A percentile compares a stretch with the other conserved stretches of the same genome.
Conservation (phyloP, 2,113 vertebrate species). For the Condylura cristata region DNA sequence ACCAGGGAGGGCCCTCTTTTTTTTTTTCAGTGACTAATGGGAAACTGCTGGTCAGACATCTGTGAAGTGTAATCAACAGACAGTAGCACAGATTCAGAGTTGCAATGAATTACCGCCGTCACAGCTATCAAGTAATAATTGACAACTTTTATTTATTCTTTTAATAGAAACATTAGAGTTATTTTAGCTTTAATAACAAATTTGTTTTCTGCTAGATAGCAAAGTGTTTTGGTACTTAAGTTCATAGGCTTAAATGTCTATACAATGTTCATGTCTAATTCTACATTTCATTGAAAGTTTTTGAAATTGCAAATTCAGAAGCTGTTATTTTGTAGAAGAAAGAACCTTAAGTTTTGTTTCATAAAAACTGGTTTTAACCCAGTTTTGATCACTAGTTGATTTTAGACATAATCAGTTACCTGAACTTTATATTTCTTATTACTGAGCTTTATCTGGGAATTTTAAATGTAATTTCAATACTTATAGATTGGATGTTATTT, state of each 20-base stretch:
- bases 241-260: neutral
- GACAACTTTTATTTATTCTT: neutral
- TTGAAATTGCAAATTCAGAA: neutral
- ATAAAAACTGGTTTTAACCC: neutral
- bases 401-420: neutral
- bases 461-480: neutral
- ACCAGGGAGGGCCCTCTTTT: no score
- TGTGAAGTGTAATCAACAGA: neutral
- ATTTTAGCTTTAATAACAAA: neutral
- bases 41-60: neutral
- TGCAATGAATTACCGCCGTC: neutral
- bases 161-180: neutral
- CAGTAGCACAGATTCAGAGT: neutral
- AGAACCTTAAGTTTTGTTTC: neutral
- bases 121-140: neutral
- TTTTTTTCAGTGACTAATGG: neutral
- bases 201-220: neutral
- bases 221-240: neutral
- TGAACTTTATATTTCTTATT: neutral
- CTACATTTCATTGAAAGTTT: neutral
- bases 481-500: neutral
- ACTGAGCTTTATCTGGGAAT: neutral
- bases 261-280: neutral
- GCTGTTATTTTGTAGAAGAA: neutral
- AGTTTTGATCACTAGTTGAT: neutral